Conservation (phyloP, 2,888 invertebrate genomes). For the Ornithoptera alexandrae region DNA sequence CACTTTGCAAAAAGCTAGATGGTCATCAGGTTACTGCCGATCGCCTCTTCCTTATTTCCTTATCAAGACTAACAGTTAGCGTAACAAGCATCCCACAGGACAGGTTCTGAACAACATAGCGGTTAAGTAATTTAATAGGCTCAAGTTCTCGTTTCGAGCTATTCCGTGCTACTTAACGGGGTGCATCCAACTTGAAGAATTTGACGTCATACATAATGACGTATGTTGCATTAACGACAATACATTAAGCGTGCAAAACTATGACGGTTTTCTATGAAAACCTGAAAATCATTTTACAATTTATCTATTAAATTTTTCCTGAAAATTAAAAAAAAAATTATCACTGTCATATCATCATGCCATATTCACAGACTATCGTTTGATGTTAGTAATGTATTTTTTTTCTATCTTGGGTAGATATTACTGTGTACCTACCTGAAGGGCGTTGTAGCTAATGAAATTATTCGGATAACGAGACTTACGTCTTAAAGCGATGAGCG, state of each 20-base stretch:
- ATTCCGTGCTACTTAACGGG: slow-evolving; percentile 23
- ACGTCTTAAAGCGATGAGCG: too few species aligned
- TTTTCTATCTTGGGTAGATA: too few species aligned
- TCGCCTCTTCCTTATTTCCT: slow-evolving; percentile 29
- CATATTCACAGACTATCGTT: too few species aligned
- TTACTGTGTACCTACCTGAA: too few species aligned
- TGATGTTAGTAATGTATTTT: too few species aligned
- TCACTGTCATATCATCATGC: neutral
- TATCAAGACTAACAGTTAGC: slow-evolving; percentile 38
- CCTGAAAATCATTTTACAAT: neutral
- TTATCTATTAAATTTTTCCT: neutral
- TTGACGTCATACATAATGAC: slow-evolving; percentile 21
- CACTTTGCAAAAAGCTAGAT: neutral
- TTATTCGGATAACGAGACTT: too few species aligned
- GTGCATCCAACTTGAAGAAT: slow-evolving; percentile 4
- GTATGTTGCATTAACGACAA: neutral
- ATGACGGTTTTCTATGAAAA: neutral
- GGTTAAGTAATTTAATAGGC: slow-evolving; percentile 52
- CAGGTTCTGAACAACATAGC: slow-evolving; percentile 42
- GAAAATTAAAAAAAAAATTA: neutral
- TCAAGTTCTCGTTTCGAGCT: slow-evolving; percentile 37
- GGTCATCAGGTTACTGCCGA: slow-evolving; percentile 20
- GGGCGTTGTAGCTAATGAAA: too few species aligned
- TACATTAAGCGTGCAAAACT: too few species aligned
- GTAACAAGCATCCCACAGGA: slow-evolving; percentile 38